Percentiles rank a stretch among this genome's conserved stretches.
Evolutionary conservation across 2,888 invertebrate species (phyloP).

Genomic region (Mythimna impura): DNA sequence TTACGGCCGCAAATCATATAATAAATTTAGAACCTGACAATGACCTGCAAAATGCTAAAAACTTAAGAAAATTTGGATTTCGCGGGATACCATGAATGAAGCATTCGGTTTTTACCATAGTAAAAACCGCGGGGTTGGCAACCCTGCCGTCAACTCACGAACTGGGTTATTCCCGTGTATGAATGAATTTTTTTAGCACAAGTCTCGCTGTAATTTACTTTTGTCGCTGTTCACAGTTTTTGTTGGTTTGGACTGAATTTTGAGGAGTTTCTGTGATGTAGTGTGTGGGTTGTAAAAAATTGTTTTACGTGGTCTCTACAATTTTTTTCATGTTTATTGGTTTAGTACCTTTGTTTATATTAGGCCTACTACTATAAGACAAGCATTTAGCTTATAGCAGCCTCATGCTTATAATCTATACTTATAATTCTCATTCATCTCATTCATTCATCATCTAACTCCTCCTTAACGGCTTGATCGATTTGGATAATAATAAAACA

Average conservation of each 20-base stretch:
- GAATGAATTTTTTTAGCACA: slow-evolving; percentile 66
- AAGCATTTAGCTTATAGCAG: too few species aligned
- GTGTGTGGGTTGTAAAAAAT: neutral
- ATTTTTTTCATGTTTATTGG: neutral
- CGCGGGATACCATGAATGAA: too few species aligned
- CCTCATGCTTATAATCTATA: too few species aligned
- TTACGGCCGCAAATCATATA: too few species aligned
- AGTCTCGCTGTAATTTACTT: slow-evolving; percentile 69
- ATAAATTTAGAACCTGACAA: neutral
- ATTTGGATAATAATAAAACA: too few species aligned
- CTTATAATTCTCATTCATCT: too few species aligned
- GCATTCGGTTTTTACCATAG: too few species aligned
- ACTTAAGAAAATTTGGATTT: neutral
- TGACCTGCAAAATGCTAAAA: neutral
- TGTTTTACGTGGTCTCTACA: neutral
- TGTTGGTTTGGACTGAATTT: slow-evolving; percentile 44
- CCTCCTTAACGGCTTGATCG: too few species aligned
- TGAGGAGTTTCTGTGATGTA: slow-evolving; percentile 11
- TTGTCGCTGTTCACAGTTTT: slow-evolving; percentile 54
- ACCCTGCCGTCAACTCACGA: slow-evolving; percentile 59
- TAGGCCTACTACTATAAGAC: neutral
- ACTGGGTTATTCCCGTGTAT: slow-evolving; percentile 72
- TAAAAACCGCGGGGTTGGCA: neutral
- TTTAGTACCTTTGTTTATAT: neutral
- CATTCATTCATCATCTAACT: too few species aligned